Evolutionary conservation across 1,140 invertebrate species (phyloP).

Genomic region (Eumeta japonica): DNA sequence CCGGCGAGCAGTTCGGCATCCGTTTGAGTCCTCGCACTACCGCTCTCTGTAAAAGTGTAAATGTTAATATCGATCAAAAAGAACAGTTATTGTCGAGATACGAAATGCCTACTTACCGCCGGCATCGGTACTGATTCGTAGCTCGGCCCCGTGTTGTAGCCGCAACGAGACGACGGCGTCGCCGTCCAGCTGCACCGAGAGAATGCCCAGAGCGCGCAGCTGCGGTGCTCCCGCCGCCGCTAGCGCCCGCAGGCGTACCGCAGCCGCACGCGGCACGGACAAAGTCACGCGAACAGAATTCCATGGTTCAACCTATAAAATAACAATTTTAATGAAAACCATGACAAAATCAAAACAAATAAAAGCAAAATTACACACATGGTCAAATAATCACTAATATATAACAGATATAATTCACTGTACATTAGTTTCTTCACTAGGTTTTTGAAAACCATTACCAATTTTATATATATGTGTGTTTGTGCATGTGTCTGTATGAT

Average conservation of each 20-base stretch:
- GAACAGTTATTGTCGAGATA: no score
- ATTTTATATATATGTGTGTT: no score
- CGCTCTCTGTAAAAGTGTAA: no score
- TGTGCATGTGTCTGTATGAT: no score
- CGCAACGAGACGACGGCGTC: slow-evolving; percentile 92
- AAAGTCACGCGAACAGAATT: slow-evolving; percentile 96
- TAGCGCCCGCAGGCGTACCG: slow-evolving; percentile 81
- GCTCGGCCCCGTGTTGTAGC: slow-evolving; percentile 63
- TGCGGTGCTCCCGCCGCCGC: slow-evolving; percentile 85
- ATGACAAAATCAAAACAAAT: no score
- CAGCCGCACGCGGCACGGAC: slow-evolving; percentile 93
- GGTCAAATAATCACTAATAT: no score
- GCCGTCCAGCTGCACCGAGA: slow-evolving; percentile 94
- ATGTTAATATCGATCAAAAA: no score
- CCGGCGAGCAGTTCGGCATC: slow-evolving; percentile 34
- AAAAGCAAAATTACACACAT: no score
- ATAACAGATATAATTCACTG: no score
- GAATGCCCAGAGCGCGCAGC: slow-evolving; percentile 86
- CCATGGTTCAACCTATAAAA: slow-evolving; percentile 89
- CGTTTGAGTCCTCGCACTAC: slow-evolving; percentile 31
- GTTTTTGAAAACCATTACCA: no score
- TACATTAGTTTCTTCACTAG: no score
- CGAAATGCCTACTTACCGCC: slow-evolving; percentile 26
- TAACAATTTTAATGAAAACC: no score
- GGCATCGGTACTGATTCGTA: slow-evolving; percentile 34